Conservation (phyloP, 2,888 invertebrate genomes). For the Watsonalla cultraria region DNA sequence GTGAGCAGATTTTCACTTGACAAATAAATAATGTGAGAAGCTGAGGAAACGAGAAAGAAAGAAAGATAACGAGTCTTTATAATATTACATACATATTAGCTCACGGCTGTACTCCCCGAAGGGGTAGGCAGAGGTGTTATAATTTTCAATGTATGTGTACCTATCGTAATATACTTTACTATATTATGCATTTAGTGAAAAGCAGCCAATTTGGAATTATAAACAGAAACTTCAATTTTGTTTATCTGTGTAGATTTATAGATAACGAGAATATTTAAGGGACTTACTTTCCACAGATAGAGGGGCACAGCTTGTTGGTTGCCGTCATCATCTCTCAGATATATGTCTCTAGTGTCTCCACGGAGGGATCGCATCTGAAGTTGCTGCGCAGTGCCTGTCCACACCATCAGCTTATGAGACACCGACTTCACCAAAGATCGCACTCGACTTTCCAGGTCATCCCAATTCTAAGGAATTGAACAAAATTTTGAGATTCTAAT, state of each 20-base stretch:
- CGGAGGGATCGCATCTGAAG: slow-evolving; percentile 7
- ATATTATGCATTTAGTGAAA: not conserved
- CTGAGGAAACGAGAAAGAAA: too few species aligned
- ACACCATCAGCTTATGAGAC: slow-evolving; percentile 23
- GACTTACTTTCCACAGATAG: slow-evolving; percentile 53
- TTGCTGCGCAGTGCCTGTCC: slow-evolving; percentile 34
- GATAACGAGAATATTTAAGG: not conserved
- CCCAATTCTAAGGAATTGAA: slow-evolving; percentile 44
- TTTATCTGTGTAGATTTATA: too few species aligned
- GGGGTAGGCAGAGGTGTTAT: too few species aligned
- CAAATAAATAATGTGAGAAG: too few species aligned
- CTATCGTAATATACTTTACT: not conserved
- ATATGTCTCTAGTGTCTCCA: slow-evolving; percentile 5
- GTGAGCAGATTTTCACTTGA: too few species aligned
- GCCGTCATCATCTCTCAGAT: slow-evolving; percentile 13
- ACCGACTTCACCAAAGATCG: slow-evolving; percentile 26
- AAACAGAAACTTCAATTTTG: too few species aligned
- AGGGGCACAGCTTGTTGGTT: slow-evolving; percentile 24
- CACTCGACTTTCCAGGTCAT: slow-evolving; percentile 37
- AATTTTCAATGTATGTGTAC: too few species aligned
- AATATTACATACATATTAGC: too few species aligned
- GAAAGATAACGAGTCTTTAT: too few species aligned
- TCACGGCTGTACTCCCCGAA: too few species aligned
- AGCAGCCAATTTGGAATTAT: too few species aligned
- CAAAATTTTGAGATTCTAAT: slow-evolving; percentile 1